Evolutionary conservation across 2,113 vertebrate species (phyloP).

Genomic region (Grantiella picta): DNA sequence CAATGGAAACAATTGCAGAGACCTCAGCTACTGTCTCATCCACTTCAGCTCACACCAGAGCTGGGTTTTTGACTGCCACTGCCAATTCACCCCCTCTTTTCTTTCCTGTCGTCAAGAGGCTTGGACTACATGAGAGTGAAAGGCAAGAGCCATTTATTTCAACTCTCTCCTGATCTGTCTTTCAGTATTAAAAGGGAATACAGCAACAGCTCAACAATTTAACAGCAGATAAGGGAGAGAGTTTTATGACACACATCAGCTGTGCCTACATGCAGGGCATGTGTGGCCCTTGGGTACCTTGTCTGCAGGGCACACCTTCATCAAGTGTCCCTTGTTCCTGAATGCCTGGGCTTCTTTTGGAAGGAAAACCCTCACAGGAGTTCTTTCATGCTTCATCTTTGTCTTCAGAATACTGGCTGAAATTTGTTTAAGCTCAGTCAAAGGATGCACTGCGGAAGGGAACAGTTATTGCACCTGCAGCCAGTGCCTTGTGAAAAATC

Average conservation of each 20-base stretch:
- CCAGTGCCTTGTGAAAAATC: not conserved
- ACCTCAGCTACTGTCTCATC: slow-evolving; percentile 2
- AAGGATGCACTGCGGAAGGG: not conserved
- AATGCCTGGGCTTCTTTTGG: not conserved
- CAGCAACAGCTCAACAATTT: not conserved
- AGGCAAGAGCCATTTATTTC: not conserved
- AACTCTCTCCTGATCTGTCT: not conserved
- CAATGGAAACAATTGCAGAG: not conserved
- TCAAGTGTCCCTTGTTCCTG: not conserved
- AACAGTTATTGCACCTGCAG: not conserved
- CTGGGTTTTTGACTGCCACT: not conserved
- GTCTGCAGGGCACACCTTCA: not conserved
- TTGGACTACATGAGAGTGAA: not conserved
- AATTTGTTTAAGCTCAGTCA: not conserved
- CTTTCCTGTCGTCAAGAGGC: not conserved
- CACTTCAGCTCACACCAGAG: not conserved
- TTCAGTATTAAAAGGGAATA: not conserved
- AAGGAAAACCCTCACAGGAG: not conserved
- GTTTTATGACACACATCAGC: not conserved
- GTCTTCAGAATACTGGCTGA: not conserved
- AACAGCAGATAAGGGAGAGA: not conserved
- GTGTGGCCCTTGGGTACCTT: not conserved
- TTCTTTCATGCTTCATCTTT: not conserved
- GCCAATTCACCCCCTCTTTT: not conserved
- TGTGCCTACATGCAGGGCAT: not conserved